phyloP scores from a whole-genome alignment of 2,113 vertebrate species.

The Cepphus grylle region DNA sequence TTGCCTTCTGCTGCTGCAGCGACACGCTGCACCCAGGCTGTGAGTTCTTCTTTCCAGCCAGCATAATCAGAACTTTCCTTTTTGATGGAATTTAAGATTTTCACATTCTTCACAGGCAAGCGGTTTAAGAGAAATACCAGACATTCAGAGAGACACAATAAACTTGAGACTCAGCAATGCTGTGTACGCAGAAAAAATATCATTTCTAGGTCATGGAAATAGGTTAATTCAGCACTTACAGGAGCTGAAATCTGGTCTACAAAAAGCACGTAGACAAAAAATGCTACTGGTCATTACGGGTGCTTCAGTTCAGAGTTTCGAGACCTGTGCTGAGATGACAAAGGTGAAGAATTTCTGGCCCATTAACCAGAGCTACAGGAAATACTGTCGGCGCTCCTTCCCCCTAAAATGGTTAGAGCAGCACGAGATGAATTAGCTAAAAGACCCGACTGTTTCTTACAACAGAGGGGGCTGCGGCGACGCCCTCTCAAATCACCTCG shows the following conservation, averaged over 20 bases:
- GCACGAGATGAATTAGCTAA: background rate
- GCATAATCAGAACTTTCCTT: background rate
- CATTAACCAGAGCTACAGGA: background rate
- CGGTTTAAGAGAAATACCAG: background rate
- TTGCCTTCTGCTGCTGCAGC: background rate
- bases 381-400: background rate
- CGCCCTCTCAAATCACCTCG: background rate
- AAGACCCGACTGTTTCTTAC: accelerated
- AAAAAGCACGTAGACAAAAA: background rate
- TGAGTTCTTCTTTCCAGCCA: background rate
- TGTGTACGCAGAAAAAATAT: background rate
- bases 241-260: background rate
- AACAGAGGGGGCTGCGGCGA: accelerated
- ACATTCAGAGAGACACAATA: background rate
- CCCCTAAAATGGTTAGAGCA: background rate
- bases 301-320: background rate
- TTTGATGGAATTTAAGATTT: background rate
- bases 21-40: accelerated
- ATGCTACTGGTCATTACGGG: background rate
- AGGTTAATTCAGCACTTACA: background rate
- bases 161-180: background rate
- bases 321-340: background rate
- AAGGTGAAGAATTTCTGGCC: background rate
- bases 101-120: background rate
- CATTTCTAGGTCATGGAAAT: background rate